Evolutionary conservation across 2,888 invertebrate genomes (phyloP), one percentile per base, ranked within the genome.

Genomic region (Miltochrista miniata): DNA sequence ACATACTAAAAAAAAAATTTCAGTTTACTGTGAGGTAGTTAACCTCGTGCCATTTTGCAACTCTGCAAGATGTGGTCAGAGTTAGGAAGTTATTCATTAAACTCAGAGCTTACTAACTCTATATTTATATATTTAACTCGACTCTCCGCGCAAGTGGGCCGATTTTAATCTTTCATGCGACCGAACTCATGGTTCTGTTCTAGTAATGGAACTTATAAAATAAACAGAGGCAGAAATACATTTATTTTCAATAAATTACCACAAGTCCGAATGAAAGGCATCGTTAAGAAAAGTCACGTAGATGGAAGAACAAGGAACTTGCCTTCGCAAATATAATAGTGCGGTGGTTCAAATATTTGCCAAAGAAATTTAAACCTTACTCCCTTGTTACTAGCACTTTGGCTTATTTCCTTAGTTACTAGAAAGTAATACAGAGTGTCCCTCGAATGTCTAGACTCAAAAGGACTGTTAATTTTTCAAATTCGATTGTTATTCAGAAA

Each of bases 271-370:
- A 37, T 51, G 60, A 75, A 63, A 56, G 54, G 72, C 79, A 54
- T 80, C 79, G 71, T 81, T 81, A 81, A 64, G 68, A 59, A 67
- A 77, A 76, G 73, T 72, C 81, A 81, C 81, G 81, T 80, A 68
- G 67, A 60, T 59, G 64, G 40, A 58, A 59, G 67, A 65, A 66
- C 65, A 73, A 72, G 76, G 73, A 80, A 74, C 66, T 72, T 68
- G 67, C 67, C 67, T 66, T 39, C 45, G 15, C 49, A 64, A 53
- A 68, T 45, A 49, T 60, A 61, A 51, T 55, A 42, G 45, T 61
- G 48, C 64, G 31, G 48, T 24, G 43, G 37, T 18, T 37, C 46
- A 58, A 40, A 24, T 36, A 34, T 14, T 44, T 50, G 34, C 24
- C 34, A 50, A 7, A 8, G 46, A 10, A 72, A 48, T 65, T 15